Base-by-base conservation (phyloP, 2,888 invertebrate species). In the Gonocerus acuteangulatus region DNA sequence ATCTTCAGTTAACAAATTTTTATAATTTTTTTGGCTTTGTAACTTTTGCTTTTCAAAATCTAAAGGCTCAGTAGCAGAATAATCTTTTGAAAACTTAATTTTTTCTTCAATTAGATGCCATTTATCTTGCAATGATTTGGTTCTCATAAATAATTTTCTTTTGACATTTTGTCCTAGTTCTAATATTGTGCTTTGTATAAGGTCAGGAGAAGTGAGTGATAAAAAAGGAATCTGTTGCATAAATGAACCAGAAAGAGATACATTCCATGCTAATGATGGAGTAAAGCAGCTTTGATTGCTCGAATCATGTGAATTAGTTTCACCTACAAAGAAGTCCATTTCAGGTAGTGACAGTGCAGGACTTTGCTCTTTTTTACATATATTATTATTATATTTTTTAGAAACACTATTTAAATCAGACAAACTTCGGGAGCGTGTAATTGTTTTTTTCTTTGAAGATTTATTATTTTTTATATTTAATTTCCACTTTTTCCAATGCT, bases 51-150 rank as follows among this genome's bases (percentile, higher is more conserved):
- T 39, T 39, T 57, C 57, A 36, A 19, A 15, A 18, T 52, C 22
- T 18, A 52, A 34, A 45, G 60, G 51, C 32, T 62, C 47, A 60
- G 36, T 32, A 44, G 60, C 36, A 57, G 7, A 44, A n/a, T 45
- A 45, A 11, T 36, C 51, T 44, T 57, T 62, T 19, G 58, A 48
- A 6, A 57, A 56, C 62, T 71, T 71, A 57, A 70, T 67, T 65
- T 71, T 71, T 61, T 68, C 78, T 71, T 78, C 79, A 48, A 79
- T 74, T 58, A 74, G 76, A 19, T 76, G 78, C 78, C 79, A 80
- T 71, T 79, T 80, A 66, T 80, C 78, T 71, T 76, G 79, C 23
- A 81, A 71, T 27, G 75, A 76, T 69, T 77, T 79, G 65, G 79
- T 80, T 65, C 80, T 77, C 6, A 75, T 75, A 66, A 71, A 78